Evolutionary conservation across 1,140 invertebrate genomes (phyloP), one percentile per base, ranked within the genome.

Genomic region (Macrobrachium nipponense): DNA sequence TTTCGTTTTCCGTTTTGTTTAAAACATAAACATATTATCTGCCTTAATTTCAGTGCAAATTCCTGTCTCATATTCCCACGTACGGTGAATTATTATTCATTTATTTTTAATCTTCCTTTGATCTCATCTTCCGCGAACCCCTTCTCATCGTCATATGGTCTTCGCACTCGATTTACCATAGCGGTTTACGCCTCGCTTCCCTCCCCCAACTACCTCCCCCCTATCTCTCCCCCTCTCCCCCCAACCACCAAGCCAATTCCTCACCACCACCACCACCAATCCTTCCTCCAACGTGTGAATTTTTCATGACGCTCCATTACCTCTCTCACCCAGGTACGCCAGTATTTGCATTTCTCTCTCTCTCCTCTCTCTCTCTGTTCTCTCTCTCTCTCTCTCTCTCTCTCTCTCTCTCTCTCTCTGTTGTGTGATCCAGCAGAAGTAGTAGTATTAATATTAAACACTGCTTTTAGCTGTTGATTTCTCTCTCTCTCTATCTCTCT

Each of bases 221-320:
- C 0, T 23, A 0, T 7, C 68, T 20, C 23, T 23, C 4, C 68
- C 20, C 12, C 68, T n/a, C 68, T 10, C 15, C 68, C 68, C 23
- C 23, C 7, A 0, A 8, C 2, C 64, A 11, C 23, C 68, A 0
- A 5, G 17, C 2, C 23, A 23, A 23, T 23, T 17, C 11, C 17
- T 43, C 23, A 70, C 15, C 68, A 20, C 36, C 20, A 70, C 18
- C 23, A 70, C 15, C 68, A 20, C 15, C 20, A 27, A 27, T 14
- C 17, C 68, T 15, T 43, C 68, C 68, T 70, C 68, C 68, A 70
- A 27, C 18, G 14, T 20, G 68, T 70, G 68, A 70, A 70, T 70
- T 23, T 70, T 70, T 70, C 68, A 70, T 70, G 68, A 23, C 68
- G 23, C 14, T 23, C 68, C 68, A 15, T 36, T 36, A 36, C 27